phyloP scores from a whole-genome alignment of 2,113 vertebrate genomes.

The Tachysurus fulvidraco region DNA sequence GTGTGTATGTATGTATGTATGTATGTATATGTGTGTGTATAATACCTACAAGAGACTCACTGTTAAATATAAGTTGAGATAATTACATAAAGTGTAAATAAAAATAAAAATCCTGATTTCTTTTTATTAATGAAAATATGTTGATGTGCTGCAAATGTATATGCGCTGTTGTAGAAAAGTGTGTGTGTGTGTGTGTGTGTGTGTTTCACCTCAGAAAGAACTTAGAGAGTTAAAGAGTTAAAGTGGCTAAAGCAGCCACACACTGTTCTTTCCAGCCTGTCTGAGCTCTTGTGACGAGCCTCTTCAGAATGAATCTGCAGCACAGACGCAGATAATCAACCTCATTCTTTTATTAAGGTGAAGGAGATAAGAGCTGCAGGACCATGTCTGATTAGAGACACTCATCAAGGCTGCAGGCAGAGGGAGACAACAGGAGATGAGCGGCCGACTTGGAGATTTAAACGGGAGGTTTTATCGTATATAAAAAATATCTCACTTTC shows the following conservation, averaged over 20 bases:
- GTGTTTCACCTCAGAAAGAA: background rate
- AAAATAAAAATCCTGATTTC: too few species aligned
- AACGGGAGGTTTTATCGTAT: background rate
- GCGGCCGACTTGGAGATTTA: constrained; percentile 6
- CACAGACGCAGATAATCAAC: constrained; percentile 53
- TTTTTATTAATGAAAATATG: too few species aligned
- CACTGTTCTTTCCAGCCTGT: background rate
- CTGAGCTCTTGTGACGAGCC: constrained; percentile 38
- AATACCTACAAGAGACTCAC: background rate
- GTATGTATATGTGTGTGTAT: too few species aligned
- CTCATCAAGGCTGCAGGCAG: background rate
- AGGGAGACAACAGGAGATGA: constrained; percentile 13
- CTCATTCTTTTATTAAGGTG: constrained; percentile 60
- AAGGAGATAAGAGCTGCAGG: constrained; percentile 58
- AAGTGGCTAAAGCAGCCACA: background rate
- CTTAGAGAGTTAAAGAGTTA: constrained; percentile 13
- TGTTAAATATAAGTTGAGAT: too few species aligned
- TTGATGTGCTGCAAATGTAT: too few species aligned
- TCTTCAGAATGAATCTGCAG: constrained; percentile 58
- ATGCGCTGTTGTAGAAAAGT: background rate
- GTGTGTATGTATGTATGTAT: too few species aligned
- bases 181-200: background rate
- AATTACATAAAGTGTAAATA: too few species aligned
- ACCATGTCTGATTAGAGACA: constrained; percentile 50
- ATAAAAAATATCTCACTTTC: background rate